Conservation (phyloP, 2,797 vertebrate genomes). For the Pyrocephalus nanus region DNA sequence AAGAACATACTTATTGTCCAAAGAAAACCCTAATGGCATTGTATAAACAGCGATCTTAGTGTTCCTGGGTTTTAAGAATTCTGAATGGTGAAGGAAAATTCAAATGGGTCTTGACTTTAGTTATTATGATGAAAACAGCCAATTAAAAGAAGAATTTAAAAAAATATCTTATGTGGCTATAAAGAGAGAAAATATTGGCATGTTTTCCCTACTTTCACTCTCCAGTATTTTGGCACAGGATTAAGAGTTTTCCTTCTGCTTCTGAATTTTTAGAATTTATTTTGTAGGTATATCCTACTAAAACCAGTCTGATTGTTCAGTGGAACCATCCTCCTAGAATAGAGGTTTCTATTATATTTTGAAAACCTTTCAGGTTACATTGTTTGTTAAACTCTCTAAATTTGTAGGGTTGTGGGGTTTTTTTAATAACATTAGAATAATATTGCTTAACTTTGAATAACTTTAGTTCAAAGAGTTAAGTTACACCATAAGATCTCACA, state of each 20-base stretch:
- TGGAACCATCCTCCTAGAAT: not conserved
- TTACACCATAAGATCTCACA: not conserved
- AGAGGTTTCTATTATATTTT: not conserved
- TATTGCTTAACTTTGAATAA: not conserved
- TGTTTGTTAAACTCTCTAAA: not conserved
- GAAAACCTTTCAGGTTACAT: not conserved
- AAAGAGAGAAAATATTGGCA: not conserved
- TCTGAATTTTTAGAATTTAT: not conserved
- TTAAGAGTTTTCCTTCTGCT: not conserved
- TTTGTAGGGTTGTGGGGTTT: rapidly evolving
- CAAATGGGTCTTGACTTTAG: not conserved
- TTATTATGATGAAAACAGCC: not conserved
- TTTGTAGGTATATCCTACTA: not conserved
- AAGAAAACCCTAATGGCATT: not conserved
- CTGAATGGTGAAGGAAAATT: not conserved
- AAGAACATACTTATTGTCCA: not conserved
- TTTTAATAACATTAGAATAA: not conserved
- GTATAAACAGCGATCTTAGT: not conserved
- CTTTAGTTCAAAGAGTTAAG: not conserved
- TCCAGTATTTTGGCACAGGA: not conserved
- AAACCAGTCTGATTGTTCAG: not conserved
- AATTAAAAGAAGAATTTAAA: not conserved
- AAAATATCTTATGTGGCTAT: not conserved
- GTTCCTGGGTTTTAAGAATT: not conserved
- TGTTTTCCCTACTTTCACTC: not conserved